A percentile compares a stretch with the other conserved stretches of the same genome.
Evolutionary conservation across 1,140 invertebrate genomes (phyloP).

Genomic region (Psilanteris sp.): DNA sequence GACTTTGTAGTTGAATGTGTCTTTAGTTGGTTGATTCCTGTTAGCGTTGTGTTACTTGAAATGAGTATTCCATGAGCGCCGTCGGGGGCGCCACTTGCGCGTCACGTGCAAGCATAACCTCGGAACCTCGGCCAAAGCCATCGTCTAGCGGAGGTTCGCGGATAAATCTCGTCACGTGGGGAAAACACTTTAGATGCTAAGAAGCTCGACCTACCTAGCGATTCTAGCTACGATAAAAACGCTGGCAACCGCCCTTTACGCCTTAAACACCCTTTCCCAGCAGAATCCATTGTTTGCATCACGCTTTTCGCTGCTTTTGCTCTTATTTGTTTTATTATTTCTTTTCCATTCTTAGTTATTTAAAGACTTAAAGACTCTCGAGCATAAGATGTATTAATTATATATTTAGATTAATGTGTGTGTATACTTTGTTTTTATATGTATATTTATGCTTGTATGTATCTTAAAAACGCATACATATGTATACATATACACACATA

Average conservation of each 20-base stretch:
- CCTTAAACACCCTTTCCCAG: constrained; percentile 14
- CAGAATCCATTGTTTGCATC: constrained; percentile 11
- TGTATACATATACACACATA: too few species aligned
- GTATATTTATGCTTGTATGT: too few species aligned
- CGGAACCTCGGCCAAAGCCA: constrained; percentile 62
- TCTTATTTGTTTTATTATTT: too few species aligned
- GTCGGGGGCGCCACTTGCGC: constrained; percentile 9
- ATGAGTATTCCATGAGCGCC: too few species aligned
- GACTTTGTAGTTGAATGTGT: too few species aligned
- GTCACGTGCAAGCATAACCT: too few species aligned
- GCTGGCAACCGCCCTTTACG: constrained; percentile 54
- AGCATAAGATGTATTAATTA: constrained; percentile 44
- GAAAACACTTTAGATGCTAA: constrained; percentile 22
- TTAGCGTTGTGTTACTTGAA: too few species aligned
- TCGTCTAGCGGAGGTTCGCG: constrained; percentile 77
- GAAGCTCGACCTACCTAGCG: constrained; percentile 44
- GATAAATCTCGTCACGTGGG: constrained; percentile 23
- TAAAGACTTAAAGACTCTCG: constrained; percentile 56
- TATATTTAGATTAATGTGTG: constrained; percentile 18
- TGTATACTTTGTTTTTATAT: constrained; percentile 2
- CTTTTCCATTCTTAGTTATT: constrained; percentile 43
- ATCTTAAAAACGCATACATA: too few species aligned
- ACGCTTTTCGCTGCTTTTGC: not conserved
- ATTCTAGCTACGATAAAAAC: constrained; percentile 33
- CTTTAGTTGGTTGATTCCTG: too few species aligned